Evolutionary conservation across 1,140 invertebrate species (phyloP).

Genomic region (Ctenoplectra terminalis): DNA sequence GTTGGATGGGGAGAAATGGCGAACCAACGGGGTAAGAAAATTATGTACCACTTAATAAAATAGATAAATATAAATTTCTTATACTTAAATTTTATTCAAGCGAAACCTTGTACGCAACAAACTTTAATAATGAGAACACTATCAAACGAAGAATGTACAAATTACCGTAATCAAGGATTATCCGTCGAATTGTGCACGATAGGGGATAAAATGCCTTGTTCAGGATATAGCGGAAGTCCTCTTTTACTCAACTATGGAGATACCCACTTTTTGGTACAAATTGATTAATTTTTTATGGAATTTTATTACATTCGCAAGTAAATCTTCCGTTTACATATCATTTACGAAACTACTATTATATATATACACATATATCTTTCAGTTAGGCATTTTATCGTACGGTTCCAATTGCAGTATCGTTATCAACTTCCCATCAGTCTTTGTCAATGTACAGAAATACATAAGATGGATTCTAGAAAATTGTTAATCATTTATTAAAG

Average conservation of each 20-base stretch:
- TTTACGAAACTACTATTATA: conserved; percentile 10
- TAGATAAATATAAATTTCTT: conserved; percentile 12
- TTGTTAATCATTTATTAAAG: conserved; percentile 27
- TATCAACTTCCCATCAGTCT: conserved; percentile 65
- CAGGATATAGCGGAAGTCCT: conserved; percentile 73
- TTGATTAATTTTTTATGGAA: neutral
- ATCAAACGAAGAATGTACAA: conserved; percentile 62
- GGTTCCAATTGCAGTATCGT: conserved; percentile 64
- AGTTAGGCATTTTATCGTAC: conserved; percentile 73
- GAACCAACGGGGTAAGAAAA: conserved; percentile 62
- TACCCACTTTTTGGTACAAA: conserved; percentile 68
- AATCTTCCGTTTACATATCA: conserved; percentile 5
- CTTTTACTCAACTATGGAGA: conserved; percentile 64
- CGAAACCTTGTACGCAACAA: conserved; percentile 61
- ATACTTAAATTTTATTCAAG: conserved; percentile 50
- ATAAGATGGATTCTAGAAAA: conserved; percentile 71
- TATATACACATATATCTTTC: conserved; percentile 19
- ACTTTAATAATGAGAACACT: conserved; percentile 63
- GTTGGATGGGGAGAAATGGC: conserved; percentile 74
- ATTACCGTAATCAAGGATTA: conserved; percentile 62
- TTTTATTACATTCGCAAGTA: conserved; percentile 27
- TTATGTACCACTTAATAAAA: conserved; percentile 16
- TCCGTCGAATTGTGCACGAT: conserved; percentile 71
- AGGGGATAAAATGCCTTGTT: conserved; percentile 67
- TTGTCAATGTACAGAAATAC: conserved; percentile 70